phyloP scores from a whole-genome alignment of 2,888 invertebrate species.

The Luperina nickerlii region DNA sequence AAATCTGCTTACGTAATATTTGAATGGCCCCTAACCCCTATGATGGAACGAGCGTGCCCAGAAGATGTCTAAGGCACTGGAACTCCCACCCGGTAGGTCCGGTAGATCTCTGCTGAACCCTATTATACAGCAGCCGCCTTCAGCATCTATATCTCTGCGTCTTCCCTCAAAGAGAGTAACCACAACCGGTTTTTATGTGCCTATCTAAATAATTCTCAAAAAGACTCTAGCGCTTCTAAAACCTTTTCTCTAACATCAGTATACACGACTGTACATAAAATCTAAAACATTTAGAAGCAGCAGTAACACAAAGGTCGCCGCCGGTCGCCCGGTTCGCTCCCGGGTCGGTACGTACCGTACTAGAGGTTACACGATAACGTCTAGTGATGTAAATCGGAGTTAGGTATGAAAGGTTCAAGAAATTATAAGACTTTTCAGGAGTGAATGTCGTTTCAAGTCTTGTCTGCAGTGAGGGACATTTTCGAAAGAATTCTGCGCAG shows the following conservation, averaged over 20 bases:
- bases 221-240: neutral
- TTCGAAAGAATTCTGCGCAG: neutral
- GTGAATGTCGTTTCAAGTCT: neutral
- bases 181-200: neutral
- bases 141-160: neutral
- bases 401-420: conserved; percentile 8
- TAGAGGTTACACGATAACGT: conserved; percentile 42
- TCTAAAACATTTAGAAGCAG: neutral
- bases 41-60: too few relatives aligned
- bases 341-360: conserved; percentile 54
- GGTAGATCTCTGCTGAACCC: too few relatives aligned
- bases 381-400: conserved; percentile 24
- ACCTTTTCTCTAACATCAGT: neutral
- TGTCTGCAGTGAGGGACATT: neutral
- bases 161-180: neutral
- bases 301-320: conserved; percentile 75
- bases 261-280: neutral
- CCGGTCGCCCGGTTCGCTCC: conserved; percentile 71
- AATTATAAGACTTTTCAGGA: neutral
- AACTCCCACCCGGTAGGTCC: too few relatives aligned
- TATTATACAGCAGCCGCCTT: too few relatives aligned
- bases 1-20: too few relatives aligned
- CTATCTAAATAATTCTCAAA: neutral
- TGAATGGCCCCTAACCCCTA: too few relatives aligned
- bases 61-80: too few relatives aligned